phyloP scores from a whole-genome alignment of 2,113 vertebrate species.

The Eubucco bourcierii region DNA sequence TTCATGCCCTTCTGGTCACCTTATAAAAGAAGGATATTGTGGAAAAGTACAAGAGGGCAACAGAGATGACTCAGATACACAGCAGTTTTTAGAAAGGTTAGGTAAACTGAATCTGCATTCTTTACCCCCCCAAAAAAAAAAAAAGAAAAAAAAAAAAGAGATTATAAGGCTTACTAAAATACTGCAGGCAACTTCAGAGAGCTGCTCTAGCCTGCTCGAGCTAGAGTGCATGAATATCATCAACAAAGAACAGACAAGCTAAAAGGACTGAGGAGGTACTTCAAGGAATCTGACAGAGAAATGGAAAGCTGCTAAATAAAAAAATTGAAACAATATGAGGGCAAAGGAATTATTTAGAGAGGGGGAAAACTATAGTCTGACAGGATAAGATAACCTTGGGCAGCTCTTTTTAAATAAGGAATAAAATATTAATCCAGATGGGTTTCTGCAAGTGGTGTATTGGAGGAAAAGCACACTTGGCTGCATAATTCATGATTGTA shows the following conservation, averaged over 20 bases:
- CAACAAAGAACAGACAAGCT: conserved; percentile 35
- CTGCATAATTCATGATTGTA: neutral
- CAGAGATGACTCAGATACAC: conserved; percentile 45
- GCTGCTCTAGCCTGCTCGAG: neutral
- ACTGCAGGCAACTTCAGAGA: conserved; percentile 12
- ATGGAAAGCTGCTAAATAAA: conserved; percentile 38
- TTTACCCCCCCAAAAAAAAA: no score
- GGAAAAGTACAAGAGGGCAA: conserved; percentile 68
- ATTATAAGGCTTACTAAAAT: conserved; percentile 43
- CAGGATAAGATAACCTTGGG: conserved; percentile 55
- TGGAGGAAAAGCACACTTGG: neutral
- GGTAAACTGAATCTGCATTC: conserved; percentile 56
- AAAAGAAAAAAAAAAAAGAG: neutral
- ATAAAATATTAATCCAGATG: conserved; percentile 30
- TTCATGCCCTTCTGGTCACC: conserved; percentile 49
- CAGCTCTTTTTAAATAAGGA: conserved; percentile 34
- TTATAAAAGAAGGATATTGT: conserved; percentile 53
- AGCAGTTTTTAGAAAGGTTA: conserved; percentile 48
- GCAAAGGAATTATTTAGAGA: conserved; percentile 29
- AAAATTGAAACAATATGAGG: conserved; percentile 55
- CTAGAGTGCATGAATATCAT: conserved; percentile 36
- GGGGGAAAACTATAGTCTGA: neutral
- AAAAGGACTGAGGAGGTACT: conserved; percentile 8
- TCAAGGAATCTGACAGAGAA: conserved; percentile 40
- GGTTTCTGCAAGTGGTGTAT: neutral